Base-by-base conservation (phyloP, 2,888 invertebrate genomes). In the Andrena praecox region DNA sequence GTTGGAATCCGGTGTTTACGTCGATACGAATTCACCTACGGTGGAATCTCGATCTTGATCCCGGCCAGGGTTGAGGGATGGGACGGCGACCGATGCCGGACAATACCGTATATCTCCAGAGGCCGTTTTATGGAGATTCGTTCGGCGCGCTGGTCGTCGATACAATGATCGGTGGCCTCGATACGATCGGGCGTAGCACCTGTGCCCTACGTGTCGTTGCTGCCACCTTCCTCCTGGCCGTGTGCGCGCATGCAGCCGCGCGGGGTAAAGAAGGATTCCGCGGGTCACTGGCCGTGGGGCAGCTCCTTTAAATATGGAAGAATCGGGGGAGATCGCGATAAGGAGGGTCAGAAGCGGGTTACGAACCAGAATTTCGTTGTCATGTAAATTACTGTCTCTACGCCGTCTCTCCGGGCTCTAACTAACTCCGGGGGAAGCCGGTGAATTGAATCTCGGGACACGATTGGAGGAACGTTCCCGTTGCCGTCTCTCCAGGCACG, bases 51-150 rank as follows among this genome's bases (percentile, higher is more conserved):
- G 91, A 92, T 92, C 91, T 90, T 88, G 89, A 90, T 90, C 86
- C 84, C 80, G 83, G 64, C 78, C 29, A 85, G 86, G 85, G 84
- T 89, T 89, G 87, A 87, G 86, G 84, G 80, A 87, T 79, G 88
- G 78, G 64, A 80, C 74, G 64, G 77, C 67, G 74, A 77, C 50
- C 82, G 68, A 73, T 79, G 74, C 84, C 64, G 88, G 85, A 88
- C 88, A 88, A 88, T 88, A 88, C 88, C 86, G 80, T 88, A 85
- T 88, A 88, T 88, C 88, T 88, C 81, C 62, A 77, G 86, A 87
- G 85, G 88, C 85, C 91, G 91, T 88, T 92, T 88, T 93, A 93
- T 93, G 93, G 93, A 93, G 93, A 93, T 93, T 90, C 90, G 91
- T 91, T 89, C 86, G 89, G 89, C 88, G 89, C 89, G 89, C 78